Conservation (phyloP, 1,140 invertebrate species). For the Drosophila athabasca region DNA sequence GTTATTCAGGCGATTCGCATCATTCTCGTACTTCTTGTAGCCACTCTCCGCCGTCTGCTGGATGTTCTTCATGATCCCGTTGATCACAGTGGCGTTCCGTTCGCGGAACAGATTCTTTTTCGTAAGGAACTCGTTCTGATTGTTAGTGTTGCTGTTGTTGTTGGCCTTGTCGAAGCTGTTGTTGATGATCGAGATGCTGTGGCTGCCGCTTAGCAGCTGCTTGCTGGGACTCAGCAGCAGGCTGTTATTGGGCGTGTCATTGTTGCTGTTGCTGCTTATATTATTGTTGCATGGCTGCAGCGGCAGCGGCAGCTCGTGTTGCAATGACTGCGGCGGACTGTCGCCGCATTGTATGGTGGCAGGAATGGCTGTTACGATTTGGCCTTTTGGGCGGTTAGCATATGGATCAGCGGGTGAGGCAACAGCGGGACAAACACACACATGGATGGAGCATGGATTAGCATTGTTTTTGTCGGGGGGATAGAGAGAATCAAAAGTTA, state of each 20-base stretch:
- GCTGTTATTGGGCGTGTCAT: constrained; percentile 74
- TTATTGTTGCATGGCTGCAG: constrained; percentile 33
- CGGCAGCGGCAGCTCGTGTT: constrained; percentile 44
- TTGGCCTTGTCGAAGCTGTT: constrained; percentile 77
- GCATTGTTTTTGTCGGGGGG: constrained; percentile 43
- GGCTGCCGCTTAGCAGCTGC: constrained; percentile 73
- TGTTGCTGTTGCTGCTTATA: constrained; percentile 46
- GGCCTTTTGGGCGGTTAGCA: constrained; percentile 72
- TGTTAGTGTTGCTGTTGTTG: constrained; percentile 57
- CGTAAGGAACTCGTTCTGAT: constrained; percentile 78
- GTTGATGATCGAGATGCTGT: constrained; percentile 82
- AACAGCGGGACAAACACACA: constrained; percentile 53
- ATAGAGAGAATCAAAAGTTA: constrained; percentile 68
- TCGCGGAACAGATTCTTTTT: constrained; percentile 82
- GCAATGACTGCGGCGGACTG: constrained; percentile 78
- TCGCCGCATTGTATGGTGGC: constrained; percentile 76
- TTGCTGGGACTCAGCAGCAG: constrained; percentile 76
- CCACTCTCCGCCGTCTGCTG: constrained; percentile 70
- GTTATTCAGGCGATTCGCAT: constrained; percentile 80
- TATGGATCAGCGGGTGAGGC: constrained; percentile 60
- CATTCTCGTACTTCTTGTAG: constrained; percentile 82
- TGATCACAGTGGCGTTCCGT: constrained; percentile 80
- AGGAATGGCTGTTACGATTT: constrained; percentile 82
- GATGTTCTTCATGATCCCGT: constrained; percentile 82
- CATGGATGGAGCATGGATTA: constrained; percentile 54